Evolutionary conservation across 2,888 invertebrate species (phyloP).

Genomic region (Scrobipalpa atriplicella): DNA sequence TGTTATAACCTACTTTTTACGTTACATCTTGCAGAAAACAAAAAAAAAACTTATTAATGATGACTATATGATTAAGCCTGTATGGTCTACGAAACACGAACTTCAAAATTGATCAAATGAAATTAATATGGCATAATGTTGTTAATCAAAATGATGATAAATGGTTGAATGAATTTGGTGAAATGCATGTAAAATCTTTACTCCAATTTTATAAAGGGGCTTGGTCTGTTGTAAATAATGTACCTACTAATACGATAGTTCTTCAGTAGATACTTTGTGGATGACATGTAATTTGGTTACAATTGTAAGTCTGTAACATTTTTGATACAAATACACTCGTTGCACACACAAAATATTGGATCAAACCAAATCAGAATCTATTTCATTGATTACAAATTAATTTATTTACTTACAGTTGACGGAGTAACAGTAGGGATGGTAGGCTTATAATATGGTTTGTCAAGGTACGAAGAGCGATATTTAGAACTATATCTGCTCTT

Average conservation of each 20-base stretch:
- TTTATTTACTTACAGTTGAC: slow-evolving; percentile 73
- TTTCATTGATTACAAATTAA: neutral
- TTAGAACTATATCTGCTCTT: slow-evolving; percentile 83
- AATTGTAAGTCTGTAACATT: neutral
- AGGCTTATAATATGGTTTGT: slow-evolving; percentile 84
- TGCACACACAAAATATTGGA: neutral
- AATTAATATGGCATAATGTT: neutral
- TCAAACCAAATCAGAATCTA: neutral
- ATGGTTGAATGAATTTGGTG: slow-evolving; percentile 14
- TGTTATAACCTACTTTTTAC: too few relatives aligned
- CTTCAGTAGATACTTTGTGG: neutral
- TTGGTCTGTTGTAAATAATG: slow-evolving; percentile 50
- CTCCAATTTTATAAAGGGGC: slow-evolving; percentile 80
- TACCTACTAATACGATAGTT: neutral
- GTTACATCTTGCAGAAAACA: too few relatives aligned
- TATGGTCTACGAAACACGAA: neutral
- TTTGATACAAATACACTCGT: slow-evolving; percentile 3
- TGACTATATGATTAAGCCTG: neutral
- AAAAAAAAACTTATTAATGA: too few relatives aligned
- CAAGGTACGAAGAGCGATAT: slow-evolving; percentile 79
- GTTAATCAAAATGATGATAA: slow-evolving; percentile 18
- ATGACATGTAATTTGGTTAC: neutral
- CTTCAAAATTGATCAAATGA: too few relatives aligned
- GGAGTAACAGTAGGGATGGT: slow-evolving; percentile 84
- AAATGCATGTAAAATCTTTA: slow-evolving; percentile 41